A percentile compares a stretch with the other conserved stretches of the same genome.
phyloP scores from a whole-genome alignment of 2,797 vertebrate species.

The Todus mexicanus region DNA sequence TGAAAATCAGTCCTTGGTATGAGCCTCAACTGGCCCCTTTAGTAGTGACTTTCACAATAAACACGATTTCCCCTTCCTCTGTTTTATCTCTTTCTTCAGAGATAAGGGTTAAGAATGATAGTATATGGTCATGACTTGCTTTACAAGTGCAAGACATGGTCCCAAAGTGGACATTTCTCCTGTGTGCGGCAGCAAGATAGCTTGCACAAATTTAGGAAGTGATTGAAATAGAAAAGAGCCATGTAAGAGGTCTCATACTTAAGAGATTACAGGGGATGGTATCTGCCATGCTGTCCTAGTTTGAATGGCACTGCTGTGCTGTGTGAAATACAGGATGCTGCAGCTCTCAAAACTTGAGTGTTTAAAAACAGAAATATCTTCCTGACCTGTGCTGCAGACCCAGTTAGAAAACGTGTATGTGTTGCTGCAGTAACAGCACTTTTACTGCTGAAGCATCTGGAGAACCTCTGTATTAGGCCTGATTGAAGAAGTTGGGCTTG shows the following conservation, averaged over 20 bases:
- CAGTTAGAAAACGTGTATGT: not conserved
- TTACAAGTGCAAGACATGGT: not conserved
- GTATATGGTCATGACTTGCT: not conserved
- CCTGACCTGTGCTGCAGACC: not conserved
- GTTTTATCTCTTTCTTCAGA: not conserved
- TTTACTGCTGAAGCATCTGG: not conserved
- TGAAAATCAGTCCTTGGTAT: not conserved
- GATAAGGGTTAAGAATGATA: not conserved
- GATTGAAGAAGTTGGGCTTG: not conserved
- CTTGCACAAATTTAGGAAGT: not conserved
- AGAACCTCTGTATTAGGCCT: not conserved
- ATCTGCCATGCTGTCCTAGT: accelerated
- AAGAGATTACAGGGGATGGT: not conserved
- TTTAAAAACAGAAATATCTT: not conserved
- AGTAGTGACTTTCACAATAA: not conserved
- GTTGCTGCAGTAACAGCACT: not conserved
- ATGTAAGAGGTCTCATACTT: not conserved
- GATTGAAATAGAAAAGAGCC: not conserved
- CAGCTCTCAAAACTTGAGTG: not conserved
- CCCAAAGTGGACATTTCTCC: not conserved
- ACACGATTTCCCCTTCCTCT: not conserved
- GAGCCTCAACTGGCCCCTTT: not conserved
- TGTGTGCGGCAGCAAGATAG: accelerated
- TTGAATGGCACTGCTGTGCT: not conserved
- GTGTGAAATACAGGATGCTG: not conserved